Evolutionary conservation across 2,888 invertebrate genomes (phyloP).

Genomic region (Chouioia cunea): DNA sequence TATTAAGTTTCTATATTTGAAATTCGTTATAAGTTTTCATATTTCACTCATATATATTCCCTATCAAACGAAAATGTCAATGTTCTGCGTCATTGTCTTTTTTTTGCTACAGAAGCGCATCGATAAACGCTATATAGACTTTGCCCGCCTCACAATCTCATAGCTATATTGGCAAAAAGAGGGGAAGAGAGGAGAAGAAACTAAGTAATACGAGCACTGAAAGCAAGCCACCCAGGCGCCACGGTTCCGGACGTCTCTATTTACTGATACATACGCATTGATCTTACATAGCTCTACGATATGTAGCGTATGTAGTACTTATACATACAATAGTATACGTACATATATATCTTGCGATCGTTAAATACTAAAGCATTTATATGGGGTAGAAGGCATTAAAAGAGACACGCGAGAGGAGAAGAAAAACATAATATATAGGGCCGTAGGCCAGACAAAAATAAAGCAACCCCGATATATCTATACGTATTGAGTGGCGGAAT

Average conservation of each 20-base stretch:
- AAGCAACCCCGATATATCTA: slow-evolving; percentile 1
- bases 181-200: too few species aligned
- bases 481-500: slow-evolving; percentile 13
- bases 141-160: too few species aligned
- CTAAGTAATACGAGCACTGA: slow-evolving; percentile 35
- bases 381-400: background rate
- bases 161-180: too few species aligned
- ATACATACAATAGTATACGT: slow-evolving; percentile 8
- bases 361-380: slow-evolving; percentile 7
- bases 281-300: too few species aligned
- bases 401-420: background rate
- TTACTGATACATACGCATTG: background rate
- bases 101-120: slow-evolving; percentile 32
- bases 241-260: slow-evolving; percentile 34
- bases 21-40: too few species aligned
- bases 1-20: too few species aligned
- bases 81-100: slow-evolving; percentile 20
- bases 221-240: slow-evolving; percentile 57
- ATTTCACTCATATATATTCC: too few species aligned
- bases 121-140: slow-evolving; percentile 32
- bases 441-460: slow-evolving; percentile 19
- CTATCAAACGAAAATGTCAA: too few species aligned
- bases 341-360: slow-evolving; percentile 33
- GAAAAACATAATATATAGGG: background rate
- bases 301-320: too few species aligned